These are phyloP conservation scores for Melinaea marsaeus DNA, from an alignment of 2,888 invertebrate species.

Conservation along the genomic window DNA sequence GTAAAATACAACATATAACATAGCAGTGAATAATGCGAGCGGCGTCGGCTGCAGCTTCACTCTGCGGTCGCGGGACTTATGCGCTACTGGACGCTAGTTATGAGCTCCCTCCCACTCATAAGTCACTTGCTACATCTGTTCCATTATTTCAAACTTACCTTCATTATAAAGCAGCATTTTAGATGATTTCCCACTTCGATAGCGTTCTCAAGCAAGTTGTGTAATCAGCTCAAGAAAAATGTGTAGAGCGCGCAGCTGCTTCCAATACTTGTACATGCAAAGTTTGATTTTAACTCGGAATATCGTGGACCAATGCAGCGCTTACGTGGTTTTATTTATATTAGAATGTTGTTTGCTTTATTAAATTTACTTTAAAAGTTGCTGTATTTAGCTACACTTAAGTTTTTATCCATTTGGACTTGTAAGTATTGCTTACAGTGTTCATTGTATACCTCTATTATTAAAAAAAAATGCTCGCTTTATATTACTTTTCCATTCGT, in stretches of 20 bases:
- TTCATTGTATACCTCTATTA: conserved; percentile 7
- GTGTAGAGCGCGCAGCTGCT: conserved; percentile 20
- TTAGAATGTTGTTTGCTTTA: conserved; percentile 7
- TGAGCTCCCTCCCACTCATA: conserved; percentile 57
- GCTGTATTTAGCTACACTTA: background rate
- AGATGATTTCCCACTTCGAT: conserved; percentile 32
- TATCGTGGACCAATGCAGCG: conserved; percentile 19
- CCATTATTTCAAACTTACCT: conserved; percentile 52
- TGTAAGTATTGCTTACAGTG: too few species aligned
- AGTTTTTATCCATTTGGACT: too few species aligned
- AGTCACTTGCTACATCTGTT: conserved; percentile 63
- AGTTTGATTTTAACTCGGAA: conserved; percentile 27
- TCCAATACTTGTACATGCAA: conserved; percentile 26
- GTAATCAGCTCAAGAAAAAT: conserved; percentile 29
- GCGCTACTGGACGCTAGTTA: conserved; percentile 65
- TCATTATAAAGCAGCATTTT: conserved; percentile 39
- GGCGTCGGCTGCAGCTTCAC: conserved; percentile 46
- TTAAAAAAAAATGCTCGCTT: conserved; percentile 11
- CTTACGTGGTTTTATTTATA: conserved; percentile 23
- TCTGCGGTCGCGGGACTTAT: conserved; percentile 69
- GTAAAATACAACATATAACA: conserved; percentile 42
- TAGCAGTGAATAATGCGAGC: conserved; percentile 55
- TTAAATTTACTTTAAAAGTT: conserved; percentile 4
- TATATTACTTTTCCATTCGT: conserved; percentile 42
- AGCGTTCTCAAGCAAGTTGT: conserved; percentile 16